Conservation (phyloP, 2,888 invertebrate genomes). For the Dolichopus griseipennis region DNA sequence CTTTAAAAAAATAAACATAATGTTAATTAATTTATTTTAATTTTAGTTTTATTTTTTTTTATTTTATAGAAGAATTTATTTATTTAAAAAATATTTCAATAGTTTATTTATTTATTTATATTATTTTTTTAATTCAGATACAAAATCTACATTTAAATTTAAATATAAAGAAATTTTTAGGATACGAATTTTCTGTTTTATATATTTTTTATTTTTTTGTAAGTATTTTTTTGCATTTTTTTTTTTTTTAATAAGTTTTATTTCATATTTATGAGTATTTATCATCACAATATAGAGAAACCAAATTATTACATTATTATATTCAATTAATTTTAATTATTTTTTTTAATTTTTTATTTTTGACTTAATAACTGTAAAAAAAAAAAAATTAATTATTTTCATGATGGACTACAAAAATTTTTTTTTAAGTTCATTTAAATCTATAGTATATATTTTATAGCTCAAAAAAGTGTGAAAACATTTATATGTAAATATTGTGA, state of each 20-base stretch:
- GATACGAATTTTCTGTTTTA: neutral
- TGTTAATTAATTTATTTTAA: no score
- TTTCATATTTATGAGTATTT: neutral
- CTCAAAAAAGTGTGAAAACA: no score
- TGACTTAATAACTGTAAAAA: neutral
- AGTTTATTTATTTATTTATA: neutral
- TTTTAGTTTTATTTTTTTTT: neutral
- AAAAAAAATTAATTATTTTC: neutral
- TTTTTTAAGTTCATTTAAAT: no score
- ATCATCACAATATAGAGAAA: constrained; percentile 6
- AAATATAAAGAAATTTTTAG: neutral
- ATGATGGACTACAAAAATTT: no score
- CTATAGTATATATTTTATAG: no score
- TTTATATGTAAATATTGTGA: no score
- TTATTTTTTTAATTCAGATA: neutral
- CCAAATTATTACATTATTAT: neutral
- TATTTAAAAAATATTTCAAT: neutral
- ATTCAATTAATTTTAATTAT: neutral
- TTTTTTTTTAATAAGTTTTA: neutral
- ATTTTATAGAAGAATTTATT: neutral
- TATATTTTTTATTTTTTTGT: neutral
- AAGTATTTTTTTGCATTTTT: neutral
- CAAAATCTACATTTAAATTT: constrained; percentile 1
- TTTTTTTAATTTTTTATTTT: neutral
- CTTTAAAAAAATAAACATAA: no score